Base-by-base conservation (phyloP, 2,888 invertebrate genomes). In the Rhimphoctona megacephalus region DNA sequence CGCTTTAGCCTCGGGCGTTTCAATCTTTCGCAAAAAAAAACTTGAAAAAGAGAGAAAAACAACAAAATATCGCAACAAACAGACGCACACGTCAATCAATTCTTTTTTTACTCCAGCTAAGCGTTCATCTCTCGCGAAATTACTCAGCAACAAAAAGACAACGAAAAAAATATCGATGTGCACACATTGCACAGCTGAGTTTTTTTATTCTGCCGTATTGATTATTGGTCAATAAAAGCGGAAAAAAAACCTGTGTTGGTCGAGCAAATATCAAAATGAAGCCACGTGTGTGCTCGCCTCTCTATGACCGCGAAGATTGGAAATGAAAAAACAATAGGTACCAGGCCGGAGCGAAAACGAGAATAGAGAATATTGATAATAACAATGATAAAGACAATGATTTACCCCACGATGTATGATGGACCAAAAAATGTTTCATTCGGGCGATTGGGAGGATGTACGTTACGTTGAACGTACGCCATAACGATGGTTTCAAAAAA, bases 191-290 rank as follows among this genome's bases (percentile, higher is more conserved):
- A 54, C 46, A 14, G 30, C 11, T 14, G 19, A 22, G 6, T 30
- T 78, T 78, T 77, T 67, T 22, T 43, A n/a, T 22, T 1, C 49
- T 61, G 5, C 64, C 6, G 46, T 78, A 78, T 78, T 77, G 81
- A 81, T 85, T 85, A 85, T 81, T 64, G 72, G 54, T 77, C 54
- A 25, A 66, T 69, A 57, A 70, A 61, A 57, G 25, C 4, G 30
- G 66, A 66, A 67, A 49, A 70, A 57, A 80, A 39, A 69, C 22
- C 11, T 5, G 19, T n/a, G 36, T 5, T 33, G 22, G 19, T 46
- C 33, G 73, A 52, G 61, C 36, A 78, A 43, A 30, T 61, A 61
- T 61, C 61, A 61, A 52, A 43, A 67, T 66, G 67, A 36, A 76
- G 64, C 57, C 61, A 19, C 30, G n/a, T 22, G 64, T 39, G 61